phyloP scores from a whole-genome alignment of 2,797 vertebrate genomes.

The Ctenopoma kingsleyae region DNA sequence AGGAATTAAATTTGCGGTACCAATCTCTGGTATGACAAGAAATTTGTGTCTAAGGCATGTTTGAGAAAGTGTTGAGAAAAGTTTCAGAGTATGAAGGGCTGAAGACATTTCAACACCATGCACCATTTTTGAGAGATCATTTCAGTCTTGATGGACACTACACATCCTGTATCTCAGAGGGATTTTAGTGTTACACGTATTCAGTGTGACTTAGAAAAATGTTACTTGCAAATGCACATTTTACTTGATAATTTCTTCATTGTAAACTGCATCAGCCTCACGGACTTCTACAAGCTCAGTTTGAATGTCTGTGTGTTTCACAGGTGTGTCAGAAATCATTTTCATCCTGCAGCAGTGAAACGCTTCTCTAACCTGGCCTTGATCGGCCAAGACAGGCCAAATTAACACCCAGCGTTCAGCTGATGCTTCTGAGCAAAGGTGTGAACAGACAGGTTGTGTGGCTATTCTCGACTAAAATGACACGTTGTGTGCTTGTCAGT shows the following conservation, averaged over 20 bases:
- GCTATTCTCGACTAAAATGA: conserved; percentile 25
- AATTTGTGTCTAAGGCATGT: neutral
- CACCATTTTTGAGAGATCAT: neutral
- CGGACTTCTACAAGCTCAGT: neutral
- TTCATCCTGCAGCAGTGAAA: conserved; percentile 30
- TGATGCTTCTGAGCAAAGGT: conserved; percentile 52
- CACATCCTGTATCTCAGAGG: neutral
- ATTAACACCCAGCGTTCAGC: conserved; percentile 58
- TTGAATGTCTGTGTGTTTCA: conserved; percentile 36
- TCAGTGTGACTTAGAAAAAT: neutral
- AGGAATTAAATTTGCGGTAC: no score
- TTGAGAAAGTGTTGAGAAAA: neutral
- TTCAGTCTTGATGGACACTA: neutral
- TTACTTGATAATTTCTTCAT: neutral
- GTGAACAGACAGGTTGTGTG: conserved; percentile 59
- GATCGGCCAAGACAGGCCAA: conserved; percentile 52
- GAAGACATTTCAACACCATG: no score
- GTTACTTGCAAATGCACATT: neutral
- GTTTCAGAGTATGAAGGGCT: no score
- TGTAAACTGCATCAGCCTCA: neutral
- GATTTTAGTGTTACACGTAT: neutral
- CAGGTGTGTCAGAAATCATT: conserved; percentile 39
- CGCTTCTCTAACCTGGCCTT: conserved; percentile 10
- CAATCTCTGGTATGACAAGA: no score
- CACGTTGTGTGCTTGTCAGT: conserved; percentile 10